Evolutionary conservation across 2,113 vertebrate species (phyloP).

Genomic region (Gymnorhina tibicen): DNA sequence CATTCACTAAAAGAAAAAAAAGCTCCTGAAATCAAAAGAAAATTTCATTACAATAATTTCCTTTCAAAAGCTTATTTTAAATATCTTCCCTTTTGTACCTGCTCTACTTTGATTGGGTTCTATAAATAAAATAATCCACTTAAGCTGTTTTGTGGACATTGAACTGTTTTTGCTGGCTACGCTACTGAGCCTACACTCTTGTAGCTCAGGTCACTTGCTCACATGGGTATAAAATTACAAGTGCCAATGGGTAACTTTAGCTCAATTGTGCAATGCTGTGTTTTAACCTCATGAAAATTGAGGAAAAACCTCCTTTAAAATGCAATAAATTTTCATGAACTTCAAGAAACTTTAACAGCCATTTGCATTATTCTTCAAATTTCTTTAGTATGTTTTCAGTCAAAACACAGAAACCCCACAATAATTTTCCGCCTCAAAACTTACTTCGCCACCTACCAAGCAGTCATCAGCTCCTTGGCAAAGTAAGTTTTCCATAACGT

Average conservation of each 20-base stretch:
- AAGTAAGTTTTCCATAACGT: not conserved
- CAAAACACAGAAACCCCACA: not conserved
- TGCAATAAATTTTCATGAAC: not conserved
- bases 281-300: not conserved
- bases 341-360: not conserved
- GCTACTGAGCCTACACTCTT: not conserved
- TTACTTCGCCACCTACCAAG: conserved; percentile 6
- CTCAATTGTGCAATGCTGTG: not conserved
- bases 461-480: conserved; percentile 9
- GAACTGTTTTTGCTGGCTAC: conserved; percentile 37
- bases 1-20: not conserved
- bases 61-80: not conserved
- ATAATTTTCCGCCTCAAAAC: not conserved
- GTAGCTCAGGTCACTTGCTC: not conserved
- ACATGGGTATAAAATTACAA: conserved; percentile 1
- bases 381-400: conserved; percentile 14
- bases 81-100: not conserved
- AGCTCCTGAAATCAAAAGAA: not conserved
- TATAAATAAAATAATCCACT: not conserved
- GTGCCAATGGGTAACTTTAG: not conserved
- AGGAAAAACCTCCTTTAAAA: not conserved
- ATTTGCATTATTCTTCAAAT: not conserved
- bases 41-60: not conserved
- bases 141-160: not conserved
- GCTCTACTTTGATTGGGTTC: not conserved